A percentile compares a stretch with the other conserved stretches of the same genome.
These are phyloP conservation scores for Incurvaria masculella DNA, from an alignment of 2,888 invertebrate genomes.

Conservation along the genomic window DNA sequence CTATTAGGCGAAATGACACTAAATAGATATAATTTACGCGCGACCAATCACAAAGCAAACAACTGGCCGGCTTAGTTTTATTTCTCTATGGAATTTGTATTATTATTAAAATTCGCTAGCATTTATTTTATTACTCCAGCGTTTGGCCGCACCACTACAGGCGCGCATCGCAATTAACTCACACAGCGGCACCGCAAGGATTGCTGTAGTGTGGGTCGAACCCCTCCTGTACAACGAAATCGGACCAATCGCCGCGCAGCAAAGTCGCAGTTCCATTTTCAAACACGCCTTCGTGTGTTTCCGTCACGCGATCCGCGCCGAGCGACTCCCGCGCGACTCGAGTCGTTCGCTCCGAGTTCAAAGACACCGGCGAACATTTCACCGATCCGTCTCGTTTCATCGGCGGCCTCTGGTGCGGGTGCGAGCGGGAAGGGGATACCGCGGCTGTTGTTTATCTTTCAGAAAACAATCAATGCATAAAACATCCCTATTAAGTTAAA, in stretches of 20 bases:
- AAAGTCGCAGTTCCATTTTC: constrained; percentile 47
- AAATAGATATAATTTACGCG: neutral
- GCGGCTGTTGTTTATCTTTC: no score
- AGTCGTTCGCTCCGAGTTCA: constrained; percentile 22
- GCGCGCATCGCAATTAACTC: constrained; percentile 52
- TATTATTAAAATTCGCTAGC: neutral
- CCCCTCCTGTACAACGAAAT: constrained; percentile 45
- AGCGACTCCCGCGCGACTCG: constrained; percentile 56
- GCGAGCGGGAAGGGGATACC: neutral
- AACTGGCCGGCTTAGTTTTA: neutral
- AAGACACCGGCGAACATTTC: neutral
- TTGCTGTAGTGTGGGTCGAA: constrained; percentile 35
- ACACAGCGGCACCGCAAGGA: constrained; percentile 26
- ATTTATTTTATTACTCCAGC: neutral
- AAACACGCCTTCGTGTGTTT: constrained; percentile 52
- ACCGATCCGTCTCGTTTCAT: neutral
- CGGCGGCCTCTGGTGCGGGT: neutral
- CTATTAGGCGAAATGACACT: neutral
- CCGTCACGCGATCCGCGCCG: constrained; percentile 39
- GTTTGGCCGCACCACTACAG: constrained; percentile 29
- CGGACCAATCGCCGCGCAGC: constrained; percentile 39
- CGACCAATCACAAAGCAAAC: neutral
- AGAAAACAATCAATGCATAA: no score
- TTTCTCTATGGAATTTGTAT: neutral
- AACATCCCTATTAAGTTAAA: no score